Evolutionary conservation across 2,888 invertebrate genomes (phyloP).

Genomic region (Malthinus flaveolus): DNA sequence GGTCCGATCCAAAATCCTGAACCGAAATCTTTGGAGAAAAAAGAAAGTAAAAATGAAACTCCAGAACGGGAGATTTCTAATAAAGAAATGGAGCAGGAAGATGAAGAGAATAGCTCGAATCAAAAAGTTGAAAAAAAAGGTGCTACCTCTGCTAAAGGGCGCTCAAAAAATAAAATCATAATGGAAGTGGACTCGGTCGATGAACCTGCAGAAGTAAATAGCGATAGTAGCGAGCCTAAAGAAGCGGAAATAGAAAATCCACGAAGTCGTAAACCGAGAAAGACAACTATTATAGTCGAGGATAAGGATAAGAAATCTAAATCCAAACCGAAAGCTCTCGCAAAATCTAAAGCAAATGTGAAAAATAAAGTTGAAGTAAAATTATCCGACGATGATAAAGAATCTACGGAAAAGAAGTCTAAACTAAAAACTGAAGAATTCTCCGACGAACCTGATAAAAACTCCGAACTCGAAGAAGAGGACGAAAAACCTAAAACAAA

Average conservation of each 20-base stretch:
- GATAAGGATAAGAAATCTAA: constrained; percentile 16
- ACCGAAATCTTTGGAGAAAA: constrained; percentile 45
- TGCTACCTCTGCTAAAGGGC: constrained; percentile 32
- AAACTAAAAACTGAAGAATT: neutral
- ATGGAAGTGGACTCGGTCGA: constrained; percentile 28
- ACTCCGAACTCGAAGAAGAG: constrained; percentile 45
- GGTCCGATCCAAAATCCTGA: constrained; percentile 8
- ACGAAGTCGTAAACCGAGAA: too few species aligned
- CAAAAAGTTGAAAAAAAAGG: neutral
- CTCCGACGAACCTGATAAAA: constrained; percentile 6
- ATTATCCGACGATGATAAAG: constrained; percentile 44
- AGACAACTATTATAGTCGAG: too few species aligned
- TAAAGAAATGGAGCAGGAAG: constrained; percentile 37
- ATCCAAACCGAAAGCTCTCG: constrained; percentile 38
- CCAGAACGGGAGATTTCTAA: neutral
- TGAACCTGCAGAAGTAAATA: constrained; percentile 40
- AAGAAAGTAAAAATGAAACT: constrained; percentile 39
- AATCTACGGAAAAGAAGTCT: constrained; percentile 15
- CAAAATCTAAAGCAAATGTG: constrained; percentile 19
- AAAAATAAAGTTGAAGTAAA: constrained; percentile 42
- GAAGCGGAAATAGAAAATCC: constrained; percentile 8
- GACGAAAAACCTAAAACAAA: constrained; percentile 22
- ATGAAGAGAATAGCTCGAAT: constrained; percentile 17
- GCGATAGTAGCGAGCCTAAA: constrained; percentile 11
- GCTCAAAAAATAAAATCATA: constrained; percentile 36